Conservation (phyloP, 2,888 invertebrate species). For the Meiosimyza platycephala region DNA sequence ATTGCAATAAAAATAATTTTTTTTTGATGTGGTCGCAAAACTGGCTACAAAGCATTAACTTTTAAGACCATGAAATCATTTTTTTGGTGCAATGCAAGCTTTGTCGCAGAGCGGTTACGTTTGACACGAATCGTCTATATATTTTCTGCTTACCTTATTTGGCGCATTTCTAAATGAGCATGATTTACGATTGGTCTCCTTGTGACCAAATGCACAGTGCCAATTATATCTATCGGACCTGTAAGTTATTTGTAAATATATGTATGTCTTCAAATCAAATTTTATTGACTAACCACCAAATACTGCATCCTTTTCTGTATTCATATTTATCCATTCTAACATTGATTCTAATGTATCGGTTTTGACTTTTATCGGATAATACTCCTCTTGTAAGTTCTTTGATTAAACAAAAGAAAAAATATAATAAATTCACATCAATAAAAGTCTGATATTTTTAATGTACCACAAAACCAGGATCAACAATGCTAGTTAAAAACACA, state of each 20-base stretch:
- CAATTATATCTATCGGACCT: slow-evolving; percentile 88
- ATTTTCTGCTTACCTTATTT: slow-evolving; percentile 73
- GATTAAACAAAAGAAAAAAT: slow-evolving; percentile 7
- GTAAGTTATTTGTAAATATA: neutral
- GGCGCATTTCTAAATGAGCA: slow-evolving; percentile 87
- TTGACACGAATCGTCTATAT: too few relatives aligned
- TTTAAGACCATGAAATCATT: too few relatives aligned
- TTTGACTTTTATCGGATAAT: slow-evolving; percentile 73
- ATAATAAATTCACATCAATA: neutral
- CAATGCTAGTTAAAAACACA: slow-evolving; percentile 68
- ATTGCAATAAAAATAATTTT: too few relatives aligned
- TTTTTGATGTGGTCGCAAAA: too few relatives aligned
- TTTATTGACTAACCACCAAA: slow-evolving; percentile 71
- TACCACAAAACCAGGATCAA: slow-evolving; percentile 64
- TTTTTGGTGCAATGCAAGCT: too few relatives aligned
- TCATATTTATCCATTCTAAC: slow-evolving; percentile 79
- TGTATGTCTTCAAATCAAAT: neutral
- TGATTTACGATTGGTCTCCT: slow-evolving; percentile 84
- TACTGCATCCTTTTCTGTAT: slow-evolving; percentile 74
- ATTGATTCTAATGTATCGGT: slow-evolving; percentile 77
- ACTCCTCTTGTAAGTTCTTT: slow-evolving; percentile 64
- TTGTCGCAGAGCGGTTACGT: too few relatives aligned
- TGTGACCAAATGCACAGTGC: slow-evolving; percentile 82
- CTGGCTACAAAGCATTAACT: too few relatives aligned
- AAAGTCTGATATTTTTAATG: slow-evolving; percentile 32